Percentiles rank a stretch among this genome's conserved stretches.
phyloP scores from a whole-genome alignment of 2,113 vertebrate genomes.

The Nerophis lumbriciformis region DNA sequence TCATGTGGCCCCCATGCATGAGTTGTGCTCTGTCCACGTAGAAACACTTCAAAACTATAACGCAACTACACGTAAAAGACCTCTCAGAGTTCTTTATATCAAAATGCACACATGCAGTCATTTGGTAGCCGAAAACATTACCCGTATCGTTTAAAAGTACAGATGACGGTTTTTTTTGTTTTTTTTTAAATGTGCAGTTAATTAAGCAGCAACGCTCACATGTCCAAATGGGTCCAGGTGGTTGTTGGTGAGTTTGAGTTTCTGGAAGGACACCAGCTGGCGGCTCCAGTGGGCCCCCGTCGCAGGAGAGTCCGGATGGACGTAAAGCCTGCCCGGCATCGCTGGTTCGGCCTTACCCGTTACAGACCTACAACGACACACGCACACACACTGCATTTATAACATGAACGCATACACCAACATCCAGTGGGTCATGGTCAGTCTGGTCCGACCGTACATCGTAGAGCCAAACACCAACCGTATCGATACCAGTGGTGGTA shows the following conservation, averaged over 20 bases:
- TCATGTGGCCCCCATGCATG: slow-evolving; percentile 3
- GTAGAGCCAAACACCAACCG: no score
- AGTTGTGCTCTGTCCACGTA: slow-evolving; percentile 30
- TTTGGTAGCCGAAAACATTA: background rate
- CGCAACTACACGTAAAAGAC: slow-evolving; percentile 21
- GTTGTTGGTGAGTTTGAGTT: slow-evolving; percentile 98
- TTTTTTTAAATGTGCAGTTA: no score
- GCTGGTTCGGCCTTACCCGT: slow-evolving; percentile 96
- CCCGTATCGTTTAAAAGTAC: background rate
- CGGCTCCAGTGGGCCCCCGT: slow-evolving; percentile 95
- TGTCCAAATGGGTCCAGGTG: slow-evolving; percentile 97
- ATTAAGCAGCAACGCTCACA: slow-evolving; percentile 70
- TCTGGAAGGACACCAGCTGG: slow-evolving; percentile 96
- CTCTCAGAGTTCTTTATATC: slow-evolving; percentile 22
- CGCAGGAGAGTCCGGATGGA: slow-evolving; percentile 93
- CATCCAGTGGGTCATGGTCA: slow-evolving; percentile 1
- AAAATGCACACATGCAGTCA: slow-evolving; percentile 1
- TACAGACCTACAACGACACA: slow-evolving; percentile 75
- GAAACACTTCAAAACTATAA: background rate
- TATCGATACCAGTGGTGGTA: no score
- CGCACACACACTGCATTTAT: background rate
- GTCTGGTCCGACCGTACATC: slow-evolving; percentile 1
- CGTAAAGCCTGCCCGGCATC: slow-evolving; percentile 92
- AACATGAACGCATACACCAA: background rate
- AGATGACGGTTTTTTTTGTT: background rate